Evolutionary conservation across 2,888 invertebrate species (phyloP).

Genomic region (Mallateleia sp.): DNA sequence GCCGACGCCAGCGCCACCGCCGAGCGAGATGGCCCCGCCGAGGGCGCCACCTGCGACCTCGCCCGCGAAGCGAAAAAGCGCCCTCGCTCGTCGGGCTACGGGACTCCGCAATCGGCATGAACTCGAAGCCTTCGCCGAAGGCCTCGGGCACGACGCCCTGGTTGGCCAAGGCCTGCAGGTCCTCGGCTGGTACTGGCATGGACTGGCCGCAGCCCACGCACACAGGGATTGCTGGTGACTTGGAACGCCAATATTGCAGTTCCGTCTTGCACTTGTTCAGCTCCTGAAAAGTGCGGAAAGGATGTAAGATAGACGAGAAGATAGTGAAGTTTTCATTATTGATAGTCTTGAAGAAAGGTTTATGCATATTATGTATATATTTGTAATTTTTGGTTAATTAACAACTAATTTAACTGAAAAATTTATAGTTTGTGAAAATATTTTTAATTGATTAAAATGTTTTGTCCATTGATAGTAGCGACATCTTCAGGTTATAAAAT

Average conservation of each 20-base stretch:
- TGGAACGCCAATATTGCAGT: slow-evolving; percentile 97
- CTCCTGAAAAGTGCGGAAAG: slow-evolving; percentile 94
- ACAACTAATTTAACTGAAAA: too few relatives aligned
- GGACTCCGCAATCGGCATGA: slow-evolving; percentile 89
- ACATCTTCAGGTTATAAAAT: too few relatives aligned
- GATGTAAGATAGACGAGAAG: too few relatives aligned
- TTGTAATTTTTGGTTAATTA: too few relatives aligned
- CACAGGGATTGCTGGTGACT: slow-evolving; percentile 94
- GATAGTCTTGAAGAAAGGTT: too few relatives aligned
- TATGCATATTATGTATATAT: too few relatives aligned
- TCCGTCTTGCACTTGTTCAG: slow-evolving; percentile 98
- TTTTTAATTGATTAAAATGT: too few relatives aligned
- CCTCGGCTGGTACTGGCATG: slow-evolving; percentile 91
- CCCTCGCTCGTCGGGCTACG: slow-evolving; percentile 84
- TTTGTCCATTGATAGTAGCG: too few relatives aligned
- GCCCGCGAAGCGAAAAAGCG: slow-evolving; percentile 86
- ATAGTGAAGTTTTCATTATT: too few relatives aligned
- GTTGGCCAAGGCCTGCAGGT: slow-evolving; percentile 90
- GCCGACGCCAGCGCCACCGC: neutral
- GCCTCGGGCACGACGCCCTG: slow-evolving; percentile 91
- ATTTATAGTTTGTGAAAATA: too few relatives aligned
- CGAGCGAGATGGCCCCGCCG: neutral
- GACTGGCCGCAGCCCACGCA: slow-evolving; percentile 94
- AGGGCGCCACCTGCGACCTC: slow-evolving; percentile 70
- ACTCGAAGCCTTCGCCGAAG: slow-evolving; percentile 87